A percentile compares a stretch with the other conserved stretches of the same genome.
Evolutionary conservation across 2,113 vertebrate species (phyloP).

Genomic region (Toxotes chatareus): DNA sequence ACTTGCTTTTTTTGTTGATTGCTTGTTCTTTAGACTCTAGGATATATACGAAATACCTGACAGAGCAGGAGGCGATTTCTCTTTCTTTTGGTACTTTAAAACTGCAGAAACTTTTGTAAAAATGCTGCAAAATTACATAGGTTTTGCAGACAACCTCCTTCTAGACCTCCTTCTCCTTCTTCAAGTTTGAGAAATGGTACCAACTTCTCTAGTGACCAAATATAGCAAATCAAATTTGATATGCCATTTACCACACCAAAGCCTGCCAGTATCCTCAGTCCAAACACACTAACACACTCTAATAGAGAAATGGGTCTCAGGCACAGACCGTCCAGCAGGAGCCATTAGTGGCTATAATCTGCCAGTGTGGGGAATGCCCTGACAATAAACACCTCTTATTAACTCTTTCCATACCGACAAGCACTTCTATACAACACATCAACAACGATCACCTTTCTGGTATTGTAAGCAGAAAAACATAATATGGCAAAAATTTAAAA

Average conservation of each 20-base stretch:
- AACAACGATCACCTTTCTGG: neutral
- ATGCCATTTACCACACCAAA: constrained; percentile 5
- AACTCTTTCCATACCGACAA: constrained; percentile 18
- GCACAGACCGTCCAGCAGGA: constrained; percentile 29
- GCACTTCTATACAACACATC: neutral
- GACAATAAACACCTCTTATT: constrained; percentile 24
- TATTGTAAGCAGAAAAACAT: neutral
- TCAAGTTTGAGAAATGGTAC: neutral
- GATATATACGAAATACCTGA: neutral
- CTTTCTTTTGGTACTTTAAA: neutral
- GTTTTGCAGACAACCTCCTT: neutral
- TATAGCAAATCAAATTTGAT: constrained; percentile 26
- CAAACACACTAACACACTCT: constrained; percentile 35
- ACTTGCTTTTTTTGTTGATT: neutral
- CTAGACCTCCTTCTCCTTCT: too few relatives aligned
- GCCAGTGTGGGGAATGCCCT: constrained; percentile 26
- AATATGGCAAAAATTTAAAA: constrained; percentile 27
- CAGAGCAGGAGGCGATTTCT: neutral
- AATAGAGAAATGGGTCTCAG: constrained; percentile 32
- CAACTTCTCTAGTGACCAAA: constrained; percentile 20
- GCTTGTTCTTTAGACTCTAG: neutral
- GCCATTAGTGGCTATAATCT: constrained; percentile 42
- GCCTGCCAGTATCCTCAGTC: constrained; percentile 21
- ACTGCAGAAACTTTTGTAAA: neutral
- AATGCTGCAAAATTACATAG: neutral